phyloP scores from a whole-genome alignment of 2,888 invertebrate genomes.

The Ormyrus thymus region DNA sequence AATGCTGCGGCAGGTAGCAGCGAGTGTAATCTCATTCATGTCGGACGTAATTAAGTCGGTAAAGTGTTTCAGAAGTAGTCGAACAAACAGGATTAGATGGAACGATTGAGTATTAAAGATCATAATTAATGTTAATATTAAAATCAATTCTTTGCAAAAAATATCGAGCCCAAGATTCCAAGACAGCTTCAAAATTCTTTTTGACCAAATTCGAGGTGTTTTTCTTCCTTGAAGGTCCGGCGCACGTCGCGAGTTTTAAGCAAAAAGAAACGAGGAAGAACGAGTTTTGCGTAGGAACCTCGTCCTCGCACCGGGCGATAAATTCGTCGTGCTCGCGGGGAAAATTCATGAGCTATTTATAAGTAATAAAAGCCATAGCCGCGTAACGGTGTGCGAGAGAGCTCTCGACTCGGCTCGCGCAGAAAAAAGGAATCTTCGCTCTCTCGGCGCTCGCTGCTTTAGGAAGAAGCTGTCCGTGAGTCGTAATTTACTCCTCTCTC shows the following conservation, averaged over 20 bases:
- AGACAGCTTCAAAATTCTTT: too few species aligned
- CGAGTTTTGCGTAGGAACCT: slow-evolving; percentile 37
- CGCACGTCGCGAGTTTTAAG: not conserved
- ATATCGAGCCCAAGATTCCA: too few species aligned
- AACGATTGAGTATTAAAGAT: too few species aligned
- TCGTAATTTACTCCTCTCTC: slow-evolving; percentile 41
- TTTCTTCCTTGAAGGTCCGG: slow-evolving; percentile 4
- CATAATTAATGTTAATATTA: too few species aligned
- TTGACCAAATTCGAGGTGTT: too few species aligned
- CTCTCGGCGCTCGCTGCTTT: not conserved
- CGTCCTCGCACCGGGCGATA: slow-evolving; percentile 15
- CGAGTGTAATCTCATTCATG: too few species aligned
- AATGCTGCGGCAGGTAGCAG: too few species aligned
- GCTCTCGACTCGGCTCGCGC: not conserved
- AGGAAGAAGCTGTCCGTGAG: slow-evolving; percentile 16
- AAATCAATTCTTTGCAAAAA: too few species aligned
- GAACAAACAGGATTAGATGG: too few species aligned
- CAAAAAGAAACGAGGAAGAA: slow-evolving; percentile 19
- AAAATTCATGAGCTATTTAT: slow-evolving; percentile 53
- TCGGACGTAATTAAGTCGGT: too few species aligned
- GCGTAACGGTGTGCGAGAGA: slow-evolving; percentile 16
- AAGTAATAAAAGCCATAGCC: slow-evolving; percentile 36
- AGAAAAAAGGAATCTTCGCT: too few species aligned
- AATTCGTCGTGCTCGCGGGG: slow-evolving; percentile 28
- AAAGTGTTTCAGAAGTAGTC: too few species aligned